Evolutionary conservation across 2,113 vertebrate species (phyloP).

Genomic region (Acanthisitta chloris): DNA sequence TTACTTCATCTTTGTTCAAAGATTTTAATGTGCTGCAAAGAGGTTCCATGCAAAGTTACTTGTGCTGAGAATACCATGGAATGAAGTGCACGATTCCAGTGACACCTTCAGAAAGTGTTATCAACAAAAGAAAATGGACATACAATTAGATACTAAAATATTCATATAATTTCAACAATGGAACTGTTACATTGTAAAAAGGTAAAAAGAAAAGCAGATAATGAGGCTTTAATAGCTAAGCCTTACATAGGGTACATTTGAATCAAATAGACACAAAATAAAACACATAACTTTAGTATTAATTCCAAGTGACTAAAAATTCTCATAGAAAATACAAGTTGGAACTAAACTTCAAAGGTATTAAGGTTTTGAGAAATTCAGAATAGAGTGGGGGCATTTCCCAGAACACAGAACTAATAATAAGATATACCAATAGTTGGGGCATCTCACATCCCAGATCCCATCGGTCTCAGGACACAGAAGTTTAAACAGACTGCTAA

Average conservation of each 20-base stretch:
- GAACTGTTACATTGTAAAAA: constrained; percentile 50
- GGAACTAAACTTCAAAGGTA: background rate
- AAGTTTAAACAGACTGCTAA: background rate
- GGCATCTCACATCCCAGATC: background rate
- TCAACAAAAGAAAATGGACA: constrained; percentile 59
- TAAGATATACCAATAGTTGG: background rate
- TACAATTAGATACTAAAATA: constrained; percentile 63
- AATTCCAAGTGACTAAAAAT: background rate
- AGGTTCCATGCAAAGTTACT: background rate
- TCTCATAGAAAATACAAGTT: background rate
- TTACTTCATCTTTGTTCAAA: background rate
- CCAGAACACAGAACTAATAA: background rate
- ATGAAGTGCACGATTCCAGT: constrained; percentile 51
- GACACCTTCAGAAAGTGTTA: constrained; percentile 36
- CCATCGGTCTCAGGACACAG: background rate
- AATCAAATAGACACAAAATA: background rate
- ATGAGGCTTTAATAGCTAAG: background rate
- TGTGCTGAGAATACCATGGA: background rate
- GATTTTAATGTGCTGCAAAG: background rate
- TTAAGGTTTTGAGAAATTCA: background rate
- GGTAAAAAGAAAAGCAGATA: constrained; percentile 71
- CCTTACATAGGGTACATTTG: background rate
- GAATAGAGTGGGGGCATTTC: background rate
- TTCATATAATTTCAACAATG: constrained; percentile 49
- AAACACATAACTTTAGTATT: background rate